Base-by-base conservation (phyloP, 2,113 vertebrate genomes). In the Mustelus asterias region DNA sequence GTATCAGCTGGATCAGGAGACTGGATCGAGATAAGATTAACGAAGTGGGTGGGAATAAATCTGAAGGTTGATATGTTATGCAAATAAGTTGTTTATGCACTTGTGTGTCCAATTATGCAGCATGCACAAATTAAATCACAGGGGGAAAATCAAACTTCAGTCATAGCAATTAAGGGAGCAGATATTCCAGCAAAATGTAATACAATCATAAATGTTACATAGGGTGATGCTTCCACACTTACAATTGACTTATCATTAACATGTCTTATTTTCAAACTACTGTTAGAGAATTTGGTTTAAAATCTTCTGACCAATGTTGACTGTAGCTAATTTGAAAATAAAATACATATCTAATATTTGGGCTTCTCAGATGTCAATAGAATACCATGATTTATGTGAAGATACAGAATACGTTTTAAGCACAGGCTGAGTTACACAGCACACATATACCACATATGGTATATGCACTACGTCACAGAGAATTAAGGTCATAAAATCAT, bases 21-120 rank as follows among this genome's bases (percentile, higher is more conserved):
- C 18, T 65, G 89, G 65, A 93, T 18, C 1, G 60, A 65, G 33
- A 20, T 65, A 93, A 93, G 60, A 93, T 65, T 93, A 93, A 2
- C 16, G 18, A 89, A 89, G 60, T 93, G 89, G 60, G 89, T 93
- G 60, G 89, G 60, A 93, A 93, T 93, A 58, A 58, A 90, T 83
- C 26, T n/a, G 88, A 90, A 33, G 88, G 14, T 9, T 90, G 88
- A 90, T 58, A 90, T 63, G n/a, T 93, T 67, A 93, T 93, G 58
- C 89, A 93, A 92, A 92, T 37, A 92, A 20, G 0, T 37, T 92
- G 89, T 65, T 92, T 92, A 92, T 92, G 58, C 58, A 65, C 33
- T 33, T 60, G 60, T 63, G 14, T 90, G 89, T 92, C n/a, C 58
- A 65, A 92, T 65, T 92, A 92, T 37, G 29, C 58, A 65, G 89